A percentile compares a stretch with the other conserved stretches of the same genome.
Evolutionary conservation across 2,113 vertebrate species (phyloP).

Genomic region (Gadus macrocephalus): DNA sequence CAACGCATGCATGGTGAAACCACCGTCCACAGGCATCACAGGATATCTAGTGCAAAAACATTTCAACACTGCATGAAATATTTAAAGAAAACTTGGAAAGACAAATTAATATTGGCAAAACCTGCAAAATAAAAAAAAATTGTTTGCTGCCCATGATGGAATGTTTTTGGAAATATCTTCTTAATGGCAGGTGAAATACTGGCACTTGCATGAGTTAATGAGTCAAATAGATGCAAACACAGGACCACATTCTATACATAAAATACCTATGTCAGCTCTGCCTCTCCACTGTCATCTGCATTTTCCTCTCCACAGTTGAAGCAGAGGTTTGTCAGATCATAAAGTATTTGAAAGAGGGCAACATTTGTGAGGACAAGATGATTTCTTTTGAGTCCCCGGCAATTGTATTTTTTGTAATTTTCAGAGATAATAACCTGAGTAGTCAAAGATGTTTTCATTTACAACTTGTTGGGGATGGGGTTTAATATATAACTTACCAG

Average conservation of each 20-base stretch:
- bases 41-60: not conserved
- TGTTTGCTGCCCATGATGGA: not conserved
- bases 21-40: no score
- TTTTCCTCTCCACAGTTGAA: no score
- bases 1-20: no score
- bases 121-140: not conserved
- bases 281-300: not conserved
- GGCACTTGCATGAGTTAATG: not conserved
- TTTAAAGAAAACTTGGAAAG: not conserved
- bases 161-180: no score
- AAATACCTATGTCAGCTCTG: not conserved
- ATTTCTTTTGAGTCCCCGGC: not conserved
- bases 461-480: not conserved
- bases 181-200: no score
- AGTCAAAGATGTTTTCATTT: slow-evolving; percentile 1
- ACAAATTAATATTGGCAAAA: not conserved
- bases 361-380: not conserved
- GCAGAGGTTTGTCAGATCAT: not conserved
- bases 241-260: not conserved
- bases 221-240: not conserved
- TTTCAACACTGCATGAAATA: not conserved
- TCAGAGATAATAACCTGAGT: not conserved
- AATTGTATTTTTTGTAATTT: not conserved
- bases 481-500: slow-evolving; percentile 2
- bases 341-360: slow-evolving; percentile 3